Evolutionary conservation across 2,113 vertebrate species (phyloP).

Genomic region (Polypterus senegalus): DNA sequence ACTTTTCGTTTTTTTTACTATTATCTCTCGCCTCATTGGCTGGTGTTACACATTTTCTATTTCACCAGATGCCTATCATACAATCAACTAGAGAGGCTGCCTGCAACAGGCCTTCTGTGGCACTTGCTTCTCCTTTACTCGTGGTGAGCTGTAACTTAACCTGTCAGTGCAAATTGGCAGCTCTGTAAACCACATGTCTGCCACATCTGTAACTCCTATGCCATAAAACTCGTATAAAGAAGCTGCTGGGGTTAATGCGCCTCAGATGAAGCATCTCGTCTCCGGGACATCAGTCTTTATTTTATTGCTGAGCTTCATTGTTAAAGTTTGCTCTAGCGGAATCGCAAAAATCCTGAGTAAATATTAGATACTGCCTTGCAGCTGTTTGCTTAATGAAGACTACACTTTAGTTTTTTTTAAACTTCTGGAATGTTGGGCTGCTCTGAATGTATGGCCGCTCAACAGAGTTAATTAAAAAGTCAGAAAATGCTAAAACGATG

Average conservation of each 20-base stretch:
- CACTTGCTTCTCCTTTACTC: slow-evolving; percentile 11
- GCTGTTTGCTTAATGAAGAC: background rate
- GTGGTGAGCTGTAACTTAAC: slow-evolving; percentile 7
- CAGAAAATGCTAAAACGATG: no score
- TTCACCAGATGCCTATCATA: slow-evolving; percentile 12
- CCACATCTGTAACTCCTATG: slow-evolving; percentile 7
- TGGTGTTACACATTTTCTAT: background rate
- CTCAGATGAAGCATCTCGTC: slow-evolving; percentile 14
- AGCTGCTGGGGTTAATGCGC: slow-evolving; percentile 9
- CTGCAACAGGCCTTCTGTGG: slow-evolving; percentile 2
- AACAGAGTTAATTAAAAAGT: no score
- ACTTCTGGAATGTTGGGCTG: no score
- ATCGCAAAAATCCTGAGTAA: background rate
- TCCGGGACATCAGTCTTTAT: slow-evolving; percentile 17
- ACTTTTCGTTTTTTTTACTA: no score
- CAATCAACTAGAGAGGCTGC: slow-evolving; percentile 13
- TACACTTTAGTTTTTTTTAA: no score
- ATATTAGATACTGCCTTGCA: slow-evolving; percentile 1
- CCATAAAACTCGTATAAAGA: slow-evolving; percentile 8
- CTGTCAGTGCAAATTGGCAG: slow-evolving; percentile 16
- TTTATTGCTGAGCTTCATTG: slow-evolving; percentile 24
- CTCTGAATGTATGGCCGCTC: no score
- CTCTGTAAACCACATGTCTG: slow-evolving; percentile 16
- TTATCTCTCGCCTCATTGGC: no score
- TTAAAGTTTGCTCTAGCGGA: slow-evolving; percentile 21